These are phyloP conservation scores for Potamarius usumacintae DNA, from an alignment of 2,113 vertebrate species.

Conservation along the genomic window DNA sequence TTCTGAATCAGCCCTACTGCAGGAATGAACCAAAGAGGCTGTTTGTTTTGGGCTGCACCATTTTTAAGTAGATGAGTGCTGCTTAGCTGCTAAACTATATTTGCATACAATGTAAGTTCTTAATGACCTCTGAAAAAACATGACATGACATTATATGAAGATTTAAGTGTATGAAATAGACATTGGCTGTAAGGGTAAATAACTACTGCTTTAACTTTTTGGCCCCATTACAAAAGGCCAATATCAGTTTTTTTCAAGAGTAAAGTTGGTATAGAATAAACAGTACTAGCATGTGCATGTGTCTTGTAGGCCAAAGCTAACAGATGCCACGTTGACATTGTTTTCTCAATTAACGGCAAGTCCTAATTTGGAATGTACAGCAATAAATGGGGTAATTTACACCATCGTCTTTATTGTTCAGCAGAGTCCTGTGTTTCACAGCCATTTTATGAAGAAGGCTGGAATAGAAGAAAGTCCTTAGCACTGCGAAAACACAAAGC, in stretches of 20 bases:
- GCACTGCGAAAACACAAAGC: slow-evolving; percentile 56
- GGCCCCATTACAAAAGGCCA: background rate
- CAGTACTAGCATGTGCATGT: background rate
- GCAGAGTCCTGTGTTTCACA: slow-evolving; percentile 49
- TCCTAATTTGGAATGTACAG: slow-evolving; percentile 56
- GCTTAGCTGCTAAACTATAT: background rate
- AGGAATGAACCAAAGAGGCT: background rate
- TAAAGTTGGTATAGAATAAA: background rate
- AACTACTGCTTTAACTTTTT: background rate
- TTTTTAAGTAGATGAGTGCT: background rate
- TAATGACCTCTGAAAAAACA: background rate
- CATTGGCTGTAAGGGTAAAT: background rate
- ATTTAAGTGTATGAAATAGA: background rate
- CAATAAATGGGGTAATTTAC: slow-evolving; percentile 61
- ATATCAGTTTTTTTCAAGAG: background rate
- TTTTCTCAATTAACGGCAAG: slow-evolving; percentile 58
- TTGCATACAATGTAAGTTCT: background rate
- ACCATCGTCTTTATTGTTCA: slow-evolving; percentile 58
- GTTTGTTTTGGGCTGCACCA: background rate
- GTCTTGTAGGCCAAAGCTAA: slow-evolving; percentile 53
- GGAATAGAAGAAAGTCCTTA: slow-evolving; percentile 55
- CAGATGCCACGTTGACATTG: slow-evolving; percentile 64
- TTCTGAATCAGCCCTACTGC: background rate
- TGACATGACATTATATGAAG: background rate
- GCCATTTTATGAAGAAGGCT: slow-evolving; percentile 63